phyloP scores from a whole-genome alignment of 2,888 invertebrate species.

The Candidula unifasciata region DNA sequence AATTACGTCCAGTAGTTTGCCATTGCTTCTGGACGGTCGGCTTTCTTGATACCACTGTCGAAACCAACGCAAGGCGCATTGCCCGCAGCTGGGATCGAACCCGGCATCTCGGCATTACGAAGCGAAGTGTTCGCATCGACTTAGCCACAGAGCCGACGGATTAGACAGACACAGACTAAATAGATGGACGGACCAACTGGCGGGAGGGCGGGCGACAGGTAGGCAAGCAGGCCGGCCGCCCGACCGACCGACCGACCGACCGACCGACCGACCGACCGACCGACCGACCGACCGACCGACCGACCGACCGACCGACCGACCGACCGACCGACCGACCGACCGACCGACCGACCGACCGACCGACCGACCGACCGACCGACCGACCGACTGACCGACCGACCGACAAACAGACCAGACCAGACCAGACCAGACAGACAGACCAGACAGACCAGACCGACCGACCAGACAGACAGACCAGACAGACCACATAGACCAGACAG shows the following conservation, averaged over 20 bases:
- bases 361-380: neutral
- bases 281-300: neutral
- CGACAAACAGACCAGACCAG: neutral
- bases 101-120: too few species aligned
- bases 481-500: neutral
- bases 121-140: too few species aligned
- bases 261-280: constrained; percentile 11
- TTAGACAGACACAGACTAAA: too few species aligned
- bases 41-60: too few species aligned
- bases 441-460: neutral
- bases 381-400: neutral
- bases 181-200: too few species aligned
- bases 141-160: too few species aligned
- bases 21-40: too few species aligned
- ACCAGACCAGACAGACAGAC: neutral
- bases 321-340: neutral
- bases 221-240: neutral
- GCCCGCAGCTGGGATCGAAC: too few species aligned
- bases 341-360: constrained; percentile 11
- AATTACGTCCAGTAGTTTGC: too few species aligned
- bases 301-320: neutral
- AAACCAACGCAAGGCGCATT: too few species aligned
- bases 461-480: constrained; percentile 19
- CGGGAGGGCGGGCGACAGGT: too few species aligned
- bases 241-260: neutral